A percentile compares a stretch with the other conserved stretches of the same genome.
These are phyloP conservation scores for Thymelicus lineola DNA, from an alignment of 2,888 invertebrate genomes.

Conservation along the genomic window DNA sequence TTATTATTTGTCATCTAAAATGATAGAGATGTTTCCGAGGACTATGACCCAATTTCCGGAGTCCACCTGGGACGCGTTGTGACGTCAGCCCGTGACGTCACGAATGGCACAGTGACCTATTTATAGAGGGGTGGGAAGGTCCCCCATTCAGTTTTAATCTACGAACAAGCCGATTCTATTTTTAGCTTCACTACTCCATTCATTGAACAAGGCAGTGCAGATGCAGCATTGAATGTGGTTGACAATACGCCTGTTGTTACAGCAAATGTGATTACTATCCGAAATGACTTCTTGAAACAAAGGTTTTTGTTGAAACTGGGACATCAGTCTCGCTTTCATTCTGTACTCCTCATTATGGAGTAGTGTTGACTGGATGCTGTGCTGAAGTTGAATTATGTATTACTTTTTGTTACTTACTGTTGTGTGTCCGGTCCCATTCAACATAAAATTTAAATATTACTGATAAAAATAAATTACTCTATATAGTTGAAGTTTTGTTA, in stretches of 20 bases:
- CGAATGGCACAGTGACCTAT: slow-evolving; percentile 76
- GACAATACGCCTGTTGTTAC: slow-evolving; percentile 17
- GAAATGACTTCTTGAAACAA: slow-evolving; percentile 1
- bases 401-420: not conserved
- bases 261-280: not conserved
- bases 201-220: slow-evolving; percentile 56
- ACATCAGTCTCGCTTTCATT: not conserved
- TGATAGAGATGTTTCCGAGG: slow-evolving; percentile 36
- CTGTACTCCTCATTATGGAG: not conserved
- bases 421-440: not conserved
- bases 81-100: slow-evolving; percentile 75
- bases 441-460: not conserved
- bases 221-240: slow-evolving; percentile 34
- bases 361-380: not conserved
- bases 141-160: slow-evolving; percentile 75
- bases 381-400: not conserved
- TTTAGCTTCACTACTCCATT: slow-evolving; percentile 76
- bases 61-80: slow-evolving; percentile 70
- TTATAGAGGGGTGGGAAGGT: slow-evolving; percentile 55
- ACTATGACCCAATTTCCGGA: slow-evolving; percentile 60
- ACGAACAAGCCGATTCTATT: slow-evolving; percentile 62
- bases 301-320: not conserved
- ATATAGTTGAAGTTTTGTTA: too few species aligned
- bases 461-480: too few species aligned
- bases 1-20: not conserved